Base-by-base conservation (phyloP, 2,113 vertebrate species). In the Pygoscelis antarcticus region DNA sequence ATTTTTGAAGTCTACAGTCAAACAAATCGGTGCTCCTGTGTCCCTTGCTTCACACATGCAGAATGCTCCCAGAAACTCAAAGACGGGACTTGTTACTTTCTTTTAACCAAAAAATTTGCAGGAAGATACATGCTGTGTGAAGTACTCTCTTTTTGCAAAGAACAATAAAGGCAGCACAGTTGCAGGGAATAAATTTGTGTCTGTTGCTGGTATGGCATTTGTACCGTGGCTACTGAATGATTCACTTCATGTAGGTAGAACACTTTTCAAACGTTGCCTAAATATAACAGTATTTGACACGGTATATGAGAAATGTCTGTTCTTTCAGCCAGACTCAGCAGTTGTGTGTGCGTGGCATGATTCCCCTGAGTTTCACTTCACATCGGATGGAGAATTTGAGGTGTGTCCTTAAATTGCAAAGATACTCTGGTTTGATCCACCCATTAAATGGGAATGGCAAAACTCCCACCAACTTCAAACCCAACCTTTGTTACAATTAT, bases 361-460 rank as follows among this genome's bases (percentile, higher is more conserved):
- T 65, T 82, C 65, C 40, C 38, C 13, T 0, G 1, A 71, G 81
- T 79, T 84, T 79, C 77, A 82, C 46, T 87, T 68, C 38, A 38
- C 23, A 61, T 3, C 0, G 5, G 49, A 72, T 9, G 17, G 65
- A 62, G 77, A 87, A 91, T 93, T 89, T 52, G 83, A 96, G 87
- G 83, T 58, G 81, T 82, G 74, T 93, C 90, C 69, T 75, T 75
- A 40, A 64, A 89, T n/a, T 78, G 47, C 60, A 68, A 75, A 83
- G 23, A 62, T 58, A 38, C 21, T 78, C n/a, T 72, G 77, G 80
- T 61, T 72, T 85, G 69, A 92, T 79, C 70, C 77, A 82, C 69
- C 87, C 61, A 15, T 91, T 62, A 78, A 62, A 55, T 22, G n/a
- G 64, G 77, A 89, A 92, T 3, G 11, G 44, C 80, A 89, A 84